phyloP scores from a whole-genome alignment of 2,797 vertebrate genomes.

The Neomorphus geoffroyi region DNA sequence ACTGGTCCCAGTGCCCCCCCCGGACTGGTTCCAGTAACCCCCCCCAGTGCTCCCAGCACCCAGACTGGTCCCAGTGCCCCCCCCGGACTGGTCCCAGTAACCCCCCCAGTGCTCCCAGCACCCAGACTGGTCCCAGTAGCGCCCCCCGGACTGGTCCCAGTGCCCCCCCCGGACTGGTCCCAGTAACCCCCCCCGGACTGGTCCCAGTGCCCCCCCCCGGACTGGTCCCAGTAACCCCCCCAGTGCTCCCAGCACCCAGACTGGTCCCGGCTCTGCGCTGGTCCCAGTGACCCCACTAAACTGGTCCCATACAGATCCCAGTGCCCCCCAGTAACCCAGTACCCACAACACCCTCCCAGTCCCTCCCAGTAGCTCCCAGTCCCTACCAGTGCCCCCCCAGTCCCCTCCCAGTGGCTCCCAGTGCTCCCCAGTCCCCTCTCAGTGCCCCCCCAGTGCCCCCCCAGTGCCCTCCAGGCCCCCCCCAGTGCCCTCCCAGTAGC shows the following conservation, averaged over 20 bases:
- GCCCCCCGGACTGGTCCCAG: neutral
- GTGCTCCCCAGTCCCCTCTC: no score
- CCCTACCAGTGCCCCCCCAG: no score
- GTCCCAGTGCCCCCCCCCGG: no score
- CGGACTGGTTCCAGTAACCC: neutral
- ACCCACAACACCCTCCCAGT: neutral
- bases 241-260: no score
- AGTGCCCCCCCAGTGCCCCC: neutral
- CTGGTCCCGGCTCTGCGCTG: no score
- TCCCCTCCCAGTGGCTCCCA: no score
- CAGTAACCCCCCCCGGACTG: no score
- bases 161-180: no score
- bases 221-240: no score
- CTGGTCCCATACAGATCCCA: neutral
- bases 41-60: neutral
- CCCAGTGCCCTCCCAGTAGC: neutral
- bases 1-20: neutral
- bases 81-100: neutral
- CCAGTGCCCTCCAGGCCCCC: neutral
- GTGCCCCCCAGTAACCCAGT: neutral
- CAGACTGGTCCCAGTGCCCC: neutral
- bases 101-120: neutral
- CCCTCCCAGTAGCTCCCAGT: neutral
- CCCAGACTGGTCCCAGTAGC: no score
- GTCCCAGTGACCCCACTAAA: neutral